Evolutionary conservation across 2,797 vertebrate genomes (phyloP).

Genomic region (Megalops cyprinoides): DNA sequence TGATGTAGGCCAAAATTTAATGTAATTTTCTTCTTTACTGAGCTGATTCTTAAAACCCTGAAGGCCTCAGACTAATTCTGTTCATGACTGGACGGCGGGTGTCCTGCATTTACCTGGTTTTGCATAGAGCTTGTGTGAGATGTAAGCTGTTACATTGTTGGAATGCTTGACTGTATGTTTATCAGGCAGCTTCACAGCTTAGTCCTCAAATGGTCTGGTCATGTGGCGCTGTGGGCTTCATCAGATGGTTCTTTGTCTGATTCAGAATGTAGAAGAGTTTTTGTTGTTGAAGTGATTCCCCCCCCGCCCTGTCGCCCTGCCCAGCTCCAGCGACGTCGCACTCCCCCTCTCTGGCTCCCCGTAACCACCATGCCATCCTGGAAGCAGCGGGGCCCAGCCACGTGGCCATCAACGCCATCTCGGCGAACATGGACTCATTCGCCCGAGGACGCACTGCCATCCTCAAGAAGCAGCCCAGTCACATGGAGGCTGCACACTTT

Average conservation of each 20-base stretch:
- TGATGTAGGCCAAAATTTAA: no score
- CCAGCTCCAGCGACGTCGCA: constrained; percentile 76
- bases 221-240: background rate
- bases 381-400: constrained; percentile 95
- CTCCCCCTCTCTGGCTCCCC: constrained; percentile 83
- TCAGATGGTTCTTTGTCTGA: background rate
- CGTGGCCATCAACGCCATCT: constrained; percentile 97
- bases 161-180: background rate
- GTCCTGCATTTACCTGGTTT: background rate
- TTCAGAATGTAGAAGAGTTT: no score
- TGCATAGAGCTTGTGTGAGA: background rate
- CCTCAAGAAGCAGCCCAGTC: constrained; percentile 96
- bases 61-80: background rate
- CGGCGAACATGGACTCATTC: constrained; percentile 99
- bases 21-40: background rate
- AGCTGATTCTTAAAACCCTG: background rate
- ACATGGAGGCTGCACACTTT: constrained; percentile 97
- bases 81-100: background rate
- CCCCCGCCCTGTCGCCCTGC: background rate
- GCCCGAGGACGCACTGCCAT: constrained; percentile 94
- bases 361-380: constrained; percentile 91
- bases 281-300: no score
- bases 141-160: background rate
- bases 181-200: background rate
- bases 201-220: background rate